Base-by-base conservation (phyloP, 2,888 invertebrate species). In the Cheilosia scutellata region DNA sequence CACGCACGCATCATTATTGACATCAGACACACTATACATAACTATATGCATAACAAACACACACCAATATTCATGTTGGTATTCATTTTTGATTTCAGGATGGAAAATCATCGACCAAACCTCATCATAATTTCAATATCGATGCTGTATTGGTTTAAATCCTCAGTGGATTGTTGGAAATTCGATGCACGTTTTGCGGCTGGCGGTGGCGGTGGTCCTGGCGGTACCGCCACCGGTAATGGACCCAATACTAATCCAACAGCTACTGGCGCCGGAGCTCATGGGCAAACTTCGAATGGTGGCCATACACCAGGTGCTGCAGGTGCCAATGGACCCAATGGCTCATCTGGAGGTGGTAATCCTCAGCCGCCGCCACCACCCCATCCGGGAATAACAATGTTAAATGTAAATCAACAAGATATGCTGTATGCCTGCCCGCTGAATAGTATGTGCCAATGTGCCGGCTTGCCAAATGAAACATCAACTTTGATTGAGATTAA, bases 361-460 rank as follows among this genome's bases (percentile, higher is more conserved):
- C 60, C 82, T 27, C 86, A 80, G 53, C 65, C 40, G 53, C 75
- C 75, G 31, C 47, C 78, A 44, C 76, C 66, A 55, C 76, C 71
- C 20, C 86, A 86, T 72, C 76, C 82, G 60, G 91, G 90, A 49
- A 89, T 91, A 40, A 90, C 90, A 31, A 87, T 91, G 78, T 88
- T 92, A 29, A 91, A 91, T 88, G 89, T 90, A 58, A 92, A 91
- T 88, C 92, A 91, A 82, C 92, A 92, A 88, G 92, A 92, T 88
- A 90, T 92, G 84, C 88, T 92, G 47, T 92, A 92, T 87, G 90
- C 92, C 60, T 93, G 93, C 88, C 92, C 92, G 44, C 89, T 93
- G 78, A 92, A 93, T 88, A 91, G 92, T 80, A 92, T 93, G 92
- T 93, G 93, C 88, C 92, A 92, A 89, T 93, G 93, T 89, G 91